Conservation (phyloP, 2,113 vertebrate genomes). For the Furnarius figulus region DNA sequence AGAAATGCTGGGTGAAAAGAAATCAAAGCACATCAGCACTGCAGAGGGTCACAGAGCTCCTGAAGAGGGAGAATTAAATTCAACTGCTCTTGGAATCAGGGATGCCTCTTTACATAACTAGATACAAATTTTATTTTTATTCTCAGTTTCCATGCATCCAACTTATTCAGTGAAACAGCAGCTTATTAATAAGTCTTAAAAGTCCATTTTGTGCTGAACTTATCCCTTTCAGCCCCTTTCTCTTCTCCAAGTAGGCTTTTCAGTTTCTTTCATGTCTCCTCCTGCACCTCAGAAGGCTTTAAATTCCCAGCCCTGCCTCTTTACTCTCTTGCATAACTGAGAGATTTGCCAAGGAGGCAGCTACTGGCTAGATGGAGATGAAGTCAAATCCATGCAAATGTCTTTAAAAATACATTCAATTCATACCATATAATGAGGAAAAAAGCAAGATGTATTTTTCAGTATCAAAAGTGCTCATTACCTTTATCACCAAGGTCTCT, state of each 20-base stretch:
- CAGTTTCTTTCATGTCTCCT: background rate
- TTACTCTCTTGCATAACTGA: background rate
- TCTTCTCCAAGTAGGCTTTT: background rate
- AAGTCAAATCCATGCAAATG: background rate
- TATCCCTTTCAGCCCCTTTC: background rate
- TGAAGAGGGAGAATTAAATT: background rate
- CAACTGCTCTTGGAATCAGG: background rate
- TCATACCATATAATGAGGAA: background rate
- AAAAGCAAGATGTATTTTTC: background rate
- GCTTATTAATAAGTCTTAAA: background rate
- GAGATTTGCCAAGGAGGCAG: background rate
- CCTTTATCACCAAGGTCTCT: constrained; percentile 91
- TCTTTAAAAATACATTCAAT: background rate
- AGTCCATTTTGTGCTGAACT: background rate
- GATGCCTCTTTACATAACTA: background rate
- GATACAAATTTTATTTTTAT: background rate
- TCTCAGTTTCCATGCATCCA: background rate
- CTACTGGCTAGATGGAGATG: background rate
- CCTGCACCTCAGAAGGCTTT: background rate
- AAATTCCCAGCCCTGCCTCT: background rate
- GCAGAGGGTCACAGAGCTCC: background rate
- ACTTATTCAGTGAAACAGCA: background rate
- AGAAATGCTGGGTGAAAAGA: background rate
- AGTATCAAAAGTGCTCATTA: constrained; percentile 51
- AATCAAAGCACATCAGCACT: background rate